Base-by-base conservation (phyloP, 2,113 vertebrate species). In the Hemicordylus capensis region DNA sequence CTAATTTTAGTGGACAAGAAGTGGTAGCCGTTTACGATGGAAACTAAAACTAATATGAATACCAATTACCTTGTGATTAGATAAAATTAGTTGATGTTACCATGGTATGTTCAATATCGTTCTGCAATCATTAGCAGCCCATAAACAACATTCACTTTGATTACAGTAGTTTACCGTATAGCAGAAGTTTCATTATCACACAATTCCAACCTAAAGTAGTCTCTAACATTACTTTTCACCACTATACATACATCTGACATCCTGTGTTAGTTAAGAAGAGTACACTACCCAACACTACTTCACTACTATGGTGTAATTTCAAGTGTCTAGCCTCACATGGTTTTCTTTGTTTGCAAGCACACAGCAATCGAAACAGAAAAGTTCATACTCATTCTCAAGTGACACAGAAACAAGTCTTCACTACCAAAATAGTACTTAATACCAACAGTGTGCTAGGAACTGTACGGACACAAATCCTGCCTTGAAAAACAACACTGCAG, bases 91-190 rank as follows among this genome's bases (percentile, higher is more conserved):
- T 1, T 42, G 37, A 37, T 19, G 3, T 81, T 37, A 54, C n/a
- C 79, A 31, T 6, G n/a, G 11, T 8, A 10, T 58, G 5, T 51
- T 12, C 28, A 51, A 37, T 54, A 61, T 31, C 39, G 64, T 22
- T 34, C 79, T 0, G 75, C 20, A 39, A 78, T 64, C 51, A 37
- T 15, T 85, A 69, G 46, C 87, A 64, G 19, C 0, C 2, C 3
- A 24, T 0, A 0, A 81, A 17, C 12, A 61, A 76, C 67, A 26
- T 15, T 12, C 72, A 46, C 42, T 69, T 85, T 2, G 0, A 1
- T n/a, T n/a, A 54, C 12, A 51, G 48, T 51, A 51, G 48, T 51
- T 6, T 54, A 54, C 6, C 17, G 51, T 54, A 54, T 54, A 61
- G 6, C 59, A 63, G 15, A 6, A 44, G 15, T 42, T 78, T 78